Evolutionary conservation across 2,888 invertebrate genomes (phyloP).

Genomic region (Sylvicola cinctus): DNA sequence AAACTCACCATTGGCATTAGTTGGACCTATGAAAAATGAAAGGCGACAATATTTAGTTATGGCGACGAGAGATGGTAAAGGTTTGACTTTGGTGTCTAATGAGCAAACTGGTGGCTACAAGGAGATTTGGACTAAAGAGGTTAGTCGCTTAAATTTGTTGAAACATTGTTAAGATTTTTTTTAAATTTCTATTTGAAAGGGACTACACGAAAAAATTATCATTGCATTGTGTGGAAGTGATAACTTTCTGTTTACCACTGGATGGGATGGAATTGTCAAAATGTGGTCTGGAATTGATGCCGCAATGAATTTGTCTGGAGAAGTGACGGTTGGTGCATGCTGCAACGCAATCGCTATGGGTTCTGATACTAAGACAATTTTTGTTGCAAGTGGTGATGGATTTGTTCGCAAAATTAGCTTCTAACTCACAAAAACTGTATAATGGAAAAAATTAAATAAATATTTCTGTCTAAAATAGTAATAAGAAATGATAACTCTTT

Average conservation of each 20-base stretch:
- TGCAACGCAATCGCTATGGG: constrained; percentile 19
- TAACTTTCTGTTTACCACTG: constrained; percentile 17
- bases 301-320: constrained; percentile 10
- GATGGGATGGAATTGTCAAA: constrained; percentile 23
- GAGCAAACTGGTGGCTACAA: constrained; percentile 14
- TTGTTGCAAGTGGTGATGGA: constrained; percentile 19
- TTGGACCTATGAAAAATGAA: constrained; percentile 16
- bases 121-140: constrained; percentile 14
- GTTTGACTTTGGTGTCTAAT: constrained; percentile 15
- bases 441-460: background rate
- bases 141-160: background rate
- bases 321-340: constrained; percentile 17
- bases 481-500: too few relatives aligned
- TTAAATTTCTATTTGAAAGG: constrained; percentile 10
- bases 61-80: constrained; percentile 19
- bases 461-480: too few relatives aligned
- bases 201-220: constrained; percentile 23
- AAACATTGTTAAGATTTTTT: background rate
- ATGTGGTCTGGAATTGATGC: constrained; percentile 18
- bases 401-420: constrained; percentile 8
- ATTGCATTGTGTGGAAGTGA: constrained; percentile 19
- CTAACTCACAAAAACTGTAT: background rate
- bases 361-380: constrained; percentile 13
- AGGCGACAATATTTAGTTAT: constrained; percentile 17
- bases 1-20: constrained; percentile 18